Evolutionary conservation across 2,113 vertebrate species (phyloP).

Genomic region (Sialia sialis): DNA sequence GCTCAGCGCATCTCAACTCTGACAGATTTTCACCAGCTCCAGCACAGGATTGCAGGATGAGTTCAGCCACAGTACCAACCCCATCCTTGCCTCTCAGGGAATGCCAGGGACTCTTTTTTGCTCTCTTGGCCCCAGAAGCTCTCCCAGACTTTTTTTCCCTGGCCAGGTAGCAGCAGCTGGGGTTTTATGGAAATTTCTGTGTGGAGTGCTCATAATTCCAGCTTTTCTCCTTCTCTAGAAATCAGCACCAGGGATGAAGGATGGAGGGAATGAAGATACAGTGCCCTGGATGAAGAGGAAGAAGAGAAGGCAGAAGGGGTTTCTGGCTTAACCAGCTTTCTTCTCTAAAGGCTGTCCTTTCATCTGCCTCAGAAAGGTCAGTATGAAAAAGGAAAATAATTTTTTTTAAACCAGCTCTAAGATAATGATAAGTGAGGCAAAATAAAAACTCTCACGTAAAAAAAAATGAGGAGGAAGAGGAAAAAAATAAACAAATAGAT

Average conservation of each 20-base stretch:
- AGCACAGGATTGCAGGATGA: background rate
- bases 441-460: background rate
- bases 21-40: background rate
- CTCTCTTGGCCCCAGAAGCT: background rate
- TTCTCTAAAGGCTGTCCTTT: background rate
- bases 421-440: background rate
- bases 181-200: background rate
- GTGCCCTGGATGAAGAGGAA: background rate
- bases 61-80: rapidly evolving
- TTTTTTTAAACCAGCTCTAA: background rate
- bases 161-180: background rate
- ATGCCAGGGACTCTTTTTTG: background rate
- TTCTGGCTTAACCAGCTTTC: background rate
- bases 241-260: background rate
- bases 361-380: background rate
- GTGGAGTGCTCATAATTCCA: background rate
- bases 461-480: background rate
- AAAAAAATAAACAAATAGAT: background rate
- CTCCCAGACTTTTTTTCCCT: background rate
- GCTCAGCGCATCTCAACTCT: background rate
- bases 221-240: background rate
- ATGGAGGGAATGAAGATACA: rapidly evolving
- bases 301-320: background rate
- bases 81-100: rapidly evolving
- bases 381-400: background rate